Conservation (phyloP, 2,113 vertebrate species). For the Cyphomyrus discorhynchus region DNA sequence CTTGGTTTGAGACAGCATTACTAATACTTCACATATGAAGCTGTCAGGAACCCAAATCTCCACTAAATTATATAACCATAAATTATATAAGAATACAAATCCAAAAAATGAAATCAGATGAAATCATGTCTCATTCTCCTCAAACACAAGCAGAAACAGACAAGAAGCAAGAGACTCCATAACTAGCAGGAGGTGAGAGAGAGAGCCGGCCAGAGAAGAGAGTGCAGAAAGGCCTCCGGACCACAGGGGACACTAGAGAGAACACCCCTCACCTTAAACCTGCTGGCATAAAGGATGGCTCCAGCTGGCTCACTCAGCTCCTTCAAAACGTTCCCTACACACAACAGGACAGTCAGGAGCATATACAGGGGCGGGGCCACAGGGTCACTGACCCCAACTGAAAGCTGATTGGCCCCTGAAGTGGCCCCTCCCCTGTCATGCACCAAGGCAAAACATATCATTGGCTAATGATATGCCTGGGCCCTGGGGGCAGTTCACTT, state of each 20-base stretch:
- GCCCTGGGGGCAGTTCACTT: background rate
- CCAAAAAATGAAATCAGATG: background rate
- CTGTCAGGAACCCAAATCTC: background rate
- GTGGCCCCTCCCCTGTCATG: background rate
- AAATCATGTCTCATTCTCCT: background rate
- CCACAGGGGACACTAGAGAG: background rate
- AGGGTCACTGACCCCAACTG: background rate
- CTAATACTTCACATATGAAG: background rate
- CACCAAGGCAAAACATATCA: background rate
- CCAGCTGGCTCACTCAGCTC: constrained; percentile 82
- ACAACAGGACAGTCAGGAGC: background rate
- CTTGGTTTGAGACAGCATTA: constrained; percentile 6
- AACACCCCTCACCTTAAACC: constrained; percentile 68
- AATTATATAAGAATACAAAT: background rate
- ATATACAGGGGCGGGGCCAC: background rate
- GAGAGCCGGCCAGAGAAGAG: background rate
- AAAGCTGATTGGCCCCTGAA: background rate
- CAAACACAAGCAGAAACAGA: background rate
- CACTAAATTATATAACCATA: background rate
- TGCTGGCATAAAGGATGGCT: constrained; percentile 73
- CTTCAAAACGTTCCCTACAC: constrained; percentile 82
- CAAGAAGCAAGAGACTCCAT: background rate
- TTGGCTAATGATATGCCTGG: background rate
- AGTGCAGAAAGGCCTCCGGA: background rate
- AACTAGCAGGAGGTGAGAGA: background rate